Evolutionary conservation across 1,140 invertebrate genomes (phyloP), one percentile per base, ranked within the genome.

Genomic region (Paraescarpia echinospica): DNA sequence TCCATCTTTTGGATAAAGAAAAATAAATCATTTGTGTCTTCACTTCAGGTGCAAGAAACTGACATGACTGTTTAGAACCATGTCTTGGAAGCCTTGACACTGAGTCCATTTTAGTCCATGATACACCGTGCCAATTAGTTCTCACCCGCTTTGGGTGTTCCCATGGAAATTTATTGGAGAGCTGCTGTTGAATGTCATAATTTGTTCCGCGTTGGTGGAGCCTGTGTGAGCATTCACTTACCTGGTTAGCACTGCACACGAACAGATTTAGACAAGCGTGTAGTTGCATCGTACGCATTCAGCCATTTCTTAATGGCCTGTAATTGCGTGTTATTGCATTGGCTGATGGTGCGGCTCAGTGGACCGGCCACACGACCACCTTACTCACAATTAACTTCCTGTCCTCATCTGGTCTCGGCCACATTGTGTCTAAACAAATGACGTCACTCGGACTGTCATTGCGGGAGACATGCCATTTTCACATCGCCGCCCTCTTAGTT

Each of bases 291-390:
- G 14, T 18, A 1, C 22, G 59, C 59, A 27, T 77, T 18, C 22
- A 77, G 59, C 59, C 59, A 27, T 77, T 77, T 77, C 18, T 77
- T 77, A 77, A 77, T 77, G 59, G 59, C 59, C 59, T 77, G 59
- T 77, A 77, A 77, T 77, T 77, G 59, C 59, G 14, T 77, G 59
- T 77, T 77, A 77, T 77, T 77, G 59, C 59, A 77, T 77, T 77
- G 59, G 22, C 59, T 77, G 22, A 77, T 77, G 59, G 59, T 31
- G 59, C 59, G 59, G 59, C 59, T 27, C 59, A 4, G 59, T 77
- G 27, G 22, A 77, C 59, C 22, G 14, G 59, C 59, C 59, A 22
- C 12, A 27, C 59, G 4, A 18, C 18, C 59, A 22, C 8, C 18
- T 6, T 27, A 18, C 14, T 12, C 22, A 4, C 27, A 18, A 77